These are phyloP conservation scores for Haliclona indistincta DNA, from an alignment of 37 sponge, comb jelly and placozoan genomes.

Conservation along the genomic window DNA sequence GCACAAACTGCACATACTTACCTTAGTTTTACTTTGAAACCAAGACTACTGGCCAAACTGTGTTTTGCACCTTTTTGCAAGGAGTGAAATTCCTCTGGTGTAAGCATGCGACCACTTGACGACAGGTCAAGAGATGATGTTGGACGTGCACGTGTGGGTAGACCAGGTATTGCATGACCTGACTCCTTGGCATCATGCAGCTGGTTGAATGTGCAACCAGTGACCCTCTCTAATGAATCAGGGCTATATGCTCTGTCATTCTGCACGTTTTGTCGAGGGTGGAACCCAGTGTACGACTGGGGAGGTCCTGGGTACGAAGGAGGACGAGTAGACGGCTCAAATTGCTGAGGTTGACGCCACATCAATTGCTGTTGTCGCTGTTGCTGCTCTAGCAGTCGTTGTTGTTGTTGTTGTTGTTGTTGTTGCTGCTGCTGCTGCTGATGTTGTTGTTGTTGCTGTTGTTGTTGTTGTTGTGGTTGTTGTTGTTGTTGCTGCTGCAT, in stretches of 20 bases:
- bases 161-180: not conserved
- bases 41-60: not conserved
- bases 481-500: no score
- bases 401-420: not conserved
- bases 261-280: no score
- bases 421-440: not conserved
- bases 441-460: not conserved
- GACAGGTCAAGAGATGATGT: not conserved
- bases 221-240: no score
- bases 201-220: not conserved
- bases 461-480: not conserved
- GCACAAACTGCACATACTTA: no score
- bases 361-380: not conserved
- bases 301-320: not conserved
- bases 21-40: conserved; percentile 7
- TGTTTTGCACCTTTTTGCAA: not conserved
- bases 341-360: not conserved
- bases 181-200: not conserved
- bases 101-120: not conserved
- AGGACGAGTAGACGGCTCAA: not conserved
- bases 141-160: not conserved
- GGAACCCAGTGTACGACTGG: no score
- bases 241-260: no score
- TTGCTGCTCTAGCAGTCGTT: not conserved
- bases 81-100: not conserved